Base-by-base conservation (phyloP, 2,113 vertebrate species). In the Ictalurus punctatus region DNA sequence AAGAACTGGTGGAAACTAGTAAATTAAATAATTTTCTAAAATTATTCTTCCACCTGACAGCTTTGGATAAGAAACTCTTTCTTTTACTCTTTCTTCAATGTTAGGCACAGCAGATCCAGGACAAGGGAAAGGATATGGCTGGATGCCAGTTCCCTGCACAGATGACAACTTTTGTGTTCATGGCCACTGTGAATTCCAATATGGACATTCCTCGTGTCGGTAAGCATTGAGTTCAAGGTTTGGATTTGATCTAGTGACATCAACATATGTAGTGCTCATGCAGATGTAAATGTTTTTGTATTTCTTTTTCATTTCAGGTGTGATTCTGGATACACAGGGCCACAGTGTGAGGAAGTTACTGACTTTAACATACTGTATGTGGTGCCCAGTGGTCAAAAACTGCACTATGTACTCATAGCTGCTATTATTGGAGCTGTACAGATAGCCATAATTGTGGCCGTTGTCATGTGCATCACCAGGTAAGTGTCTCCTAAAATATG, bases 381-480 rank as follows among this genome's bases (percentile, higher is more conserved):
- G 91, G 98, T 99, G 79, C 98, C 98, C 69, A 99, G 98, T 54
- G 97, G 98, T 59, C 98, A 99, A 95, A 99, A 99, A 94, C 97
- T 99, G 89, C 99, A 98, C 9, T 99, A 99, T 87, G 97, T 99
- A 92, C 98, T 99, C 85, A 99, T 99, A 90, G 98, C 98, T 90
- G 98, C 98, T 92, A 98, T 99, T 93, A 99, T 99, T 88, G 98
- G 98, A 94, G 98, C 98, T 48, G 97, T 99, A 56, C 98, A 99
- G 96, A 99, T 99, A 76, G 97, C 98, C 88, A 96, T 99, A 91
- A 99, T 99, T 90, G 97, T 99, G 71, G 98, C 98, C 61, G 98
- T 99, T 90, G 98, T 99, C 92, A 99, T 99, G 98, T 99, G 98
- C 93, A 99, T 99, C 95, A 99, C 98, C 92, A 98, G 98, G 98